These are phyloP conservation scores for Kryptolebias ocellatus DNA, from an alignment of 2,797 vertebrate species.

Conservation along the genomic window DNA sequence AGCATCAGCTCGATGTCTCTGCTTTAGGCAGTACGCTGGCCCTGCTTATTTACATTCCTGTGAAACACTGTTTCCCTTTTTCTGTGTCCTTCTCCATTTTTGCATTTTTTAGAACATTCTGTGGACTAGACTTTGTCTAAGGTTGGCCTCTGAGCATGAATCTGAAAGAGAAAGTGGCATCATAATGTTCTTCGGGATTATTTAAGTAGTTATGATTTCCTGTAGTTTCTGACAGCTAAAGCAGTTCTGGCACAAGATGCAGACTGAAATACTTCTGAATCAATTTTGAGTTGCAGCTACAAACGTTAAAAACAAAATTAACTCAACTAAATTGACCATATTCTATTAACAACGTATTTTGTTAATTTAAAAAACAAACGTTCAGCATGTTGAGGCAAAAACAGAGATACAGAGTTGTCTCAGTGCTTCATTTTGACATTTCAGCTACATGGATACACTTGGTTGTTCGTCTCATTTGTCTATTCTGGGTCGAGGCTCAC, in stretches of 20 bases:
- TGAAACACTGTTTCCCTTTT: constrained; percentile 6
- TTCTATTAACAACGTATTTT: too few relatives aligned
- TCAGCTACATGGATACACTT: constrained; percentile 34
- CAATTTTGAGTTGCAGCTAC: neutral
- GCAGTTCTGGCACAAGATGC: constrained; percentile 4
- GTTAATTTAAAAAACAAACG: too few relatives aligned
- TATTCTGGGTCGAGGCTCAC: constrained; percentile 37
- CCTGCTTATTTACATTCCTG: constrained; percentile 42
- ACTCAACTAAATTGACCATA: neutral
- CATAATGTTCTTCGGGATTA: constrained; percentile 27
- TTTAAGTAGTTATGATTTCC: constrained; percentile 24
- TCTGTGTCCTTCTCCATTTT: neutral
- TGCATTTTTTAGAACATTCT: constrained; percentile 14
- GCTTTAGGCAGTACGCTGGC: constrained; percentile 37
- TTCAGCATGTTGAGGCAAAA: too few relatives aligned
- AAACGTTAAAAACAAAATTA: neutral
- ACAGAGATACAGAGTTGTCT: constrained; percentile 8
- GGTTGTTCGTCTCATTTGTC: constrained; percentile 44
- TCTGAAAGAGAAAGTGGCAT: constrained; percentile 36
- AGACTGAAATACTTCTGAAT: neutral
- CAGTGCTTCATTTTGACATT: constrained; percentile 24
- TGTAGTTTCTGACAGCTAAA: constrained; percentile 16
- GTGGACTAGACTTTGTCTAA: constrained; percentile 25
- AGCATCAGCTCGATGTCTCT: constrained; percentile 28
- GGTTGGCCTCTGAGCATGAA: constrained; percentile 42